A percentile compares a stretch with the other conserved stretches of the same genome.
Conservation (phyloP, 2,113 vertebrate species). For the Myotis lucifugus region DNA sequence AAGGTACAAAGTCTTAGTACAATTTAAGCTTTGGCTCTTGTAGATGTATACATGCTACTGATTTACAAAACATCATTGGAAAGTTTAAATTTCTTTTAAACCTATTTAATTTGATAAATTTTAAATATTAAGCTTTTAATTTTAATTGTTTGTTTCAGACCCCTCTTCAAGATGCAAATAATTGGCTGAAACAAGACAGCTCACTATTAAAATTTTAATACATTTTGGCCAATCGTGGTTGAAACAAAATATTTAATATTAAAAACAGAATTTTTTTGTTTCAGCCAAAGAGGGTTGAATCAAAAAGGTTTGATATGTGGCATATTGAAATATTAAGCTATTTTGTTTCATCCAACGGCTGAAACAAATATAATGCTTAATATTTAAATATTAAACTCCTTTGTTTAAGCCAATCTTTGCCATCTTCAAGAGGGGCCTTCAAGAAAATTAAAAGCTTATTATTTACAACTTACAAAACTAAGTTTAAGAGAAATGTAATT, state of each 20-base stretch:
- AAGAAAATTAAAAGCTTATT: too few species aligned
- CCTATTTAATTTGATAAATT: not conserved
- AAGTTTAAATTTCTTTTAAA: not conserved
- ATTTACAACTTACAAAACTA: too few species aligned
- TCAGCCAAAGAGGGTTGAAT: not conserved
- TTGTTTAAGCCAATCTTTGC: too few species aligned
- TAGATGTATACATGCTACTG: not conserved
- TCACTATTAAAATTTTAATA: not conserved
- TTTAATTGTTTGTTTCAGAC: not conserved
- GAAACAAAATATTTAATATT: not conserved
- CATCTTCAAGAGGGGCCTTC: too few species aligned
- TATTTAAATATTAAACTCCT: too few species aligned
- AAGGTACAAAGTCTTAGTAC: slow-evolving; percentile 40
- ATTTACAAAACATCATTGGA: not conserved
- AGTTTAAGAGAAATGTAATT: too few species aligned
- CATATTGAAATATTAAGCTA: too few species aligned
- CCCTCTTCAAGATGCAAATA: not conserved
- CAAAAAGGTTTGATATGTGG: too few species aligned
- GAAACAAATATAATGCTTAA: too few species aligned
- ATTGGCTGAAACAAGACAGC: not conserved
- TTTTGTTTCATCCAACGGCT: too few species aligned
- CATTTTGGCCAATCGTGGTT: not conserved
- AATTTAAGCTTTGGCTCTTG: not conserved
- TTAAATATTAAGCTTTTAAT: not conserved
- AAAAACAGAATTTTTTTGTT: not conserved